phyloP scores from a whole-genome alignment of 2,113 vertebrate genomes.

The Steatornis caripensis region DNA sequence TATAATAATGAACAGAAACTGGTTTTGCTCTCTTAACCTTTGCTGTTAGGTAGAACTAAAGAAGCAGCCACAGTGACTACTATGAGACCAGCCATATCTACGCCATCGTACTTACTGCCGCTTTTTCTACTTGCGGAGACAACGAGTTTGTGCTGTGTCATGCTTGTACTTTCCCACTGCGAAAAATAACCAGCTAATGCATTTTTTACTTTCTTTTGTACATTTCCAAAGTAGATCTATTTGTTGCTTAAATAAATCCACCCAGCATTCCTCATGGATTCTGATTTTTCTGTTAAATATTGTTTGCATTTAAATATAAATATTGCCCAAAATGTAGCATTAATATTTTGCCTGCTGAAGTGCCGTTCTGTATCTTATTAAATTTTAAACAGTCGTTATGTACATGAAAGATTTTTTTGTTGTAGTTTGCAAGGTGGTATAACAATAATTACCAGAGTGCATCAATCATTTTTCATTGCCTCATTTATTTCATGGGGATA shows the following conservation, averaged over 20 bases:
- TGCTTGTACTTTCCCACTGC: background rate
- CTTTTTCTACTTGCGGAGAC: background rate
- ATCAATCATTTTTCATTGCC: slow-evolving; percentile 61
- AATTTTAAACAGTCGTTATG: slow-evolving; percentile 57
- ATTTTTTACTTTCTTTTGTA: background rate
- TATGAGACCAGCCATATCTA: background rate
- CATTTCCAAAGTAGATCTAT: background rate
- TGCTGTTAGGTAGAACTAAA: slow-evolving; percentile 15
- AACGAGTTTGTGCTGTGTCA: background rate
- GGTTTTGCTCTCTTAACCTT: slow-evolving; percentile 21
- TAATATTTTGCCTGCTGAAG: slow-evolving; percentile 44
- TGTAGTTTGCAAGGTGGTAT: slow-evolving; percentile 52
- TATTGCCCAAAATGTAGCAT: background rate
- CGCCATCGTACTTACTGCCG: background rate
- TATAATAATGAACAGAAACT: slow-evolving; percentile 43
- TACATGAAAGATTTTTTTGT: slow-evolving; percentile 39
- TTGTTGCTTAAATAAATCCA: slow-evolving; percentile 18
- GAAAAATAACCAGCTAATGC: background rate
- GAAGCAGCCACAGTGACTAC: background rate
- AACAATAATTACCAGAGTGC: slow-evolving; percentile 56
- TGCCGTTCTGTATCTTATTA: slow-evolving; percentile 26
- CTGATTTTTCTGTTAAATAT: slow-evolving; percentile 40
- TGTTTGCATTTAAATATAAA: slow-evolving; percentile 44
- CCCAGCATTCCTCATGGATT: background rate
- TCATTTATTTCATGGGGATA: slow-evolving; percentile 33